Evolutionary conservation across 2,113 vertebrate species (phyloP).

Genomic region (Microtus oregoni): DNA sequence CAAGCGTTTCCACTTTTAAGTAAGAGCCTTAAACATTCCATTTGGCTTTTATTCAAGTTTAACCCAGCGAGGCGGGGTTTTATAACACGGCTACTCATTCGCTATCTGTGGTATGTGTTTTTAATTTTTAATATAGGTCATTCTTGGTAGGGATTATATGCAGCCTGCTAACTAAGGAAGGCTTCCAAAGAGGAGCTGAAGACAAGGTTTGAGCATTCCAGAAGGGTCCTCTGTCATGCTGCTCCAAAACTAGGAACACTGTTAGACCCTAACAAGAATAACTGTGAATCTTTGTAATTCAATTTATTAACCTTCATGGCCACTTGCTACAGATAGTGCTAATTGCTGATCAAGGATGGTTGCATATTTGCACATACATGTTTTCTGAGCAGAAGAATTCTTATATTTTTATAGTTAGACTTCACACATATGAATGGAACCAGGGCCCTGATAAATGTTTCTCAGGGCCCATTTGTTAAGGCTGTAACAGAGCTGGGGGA

Average conservation of each 20-base stretch:
- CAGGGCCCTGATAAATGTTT: background rate
- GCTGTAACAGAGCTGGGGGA: background rate
- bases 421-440: background rate
- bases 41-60: constrained; percentile 6
- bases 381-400: constrained; percentile 47
- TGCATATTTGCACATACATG: background rate
- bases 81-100: constrained; percentile 5
- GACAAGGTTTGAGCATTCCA: background rate
- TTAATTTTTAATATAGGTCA: background rate
- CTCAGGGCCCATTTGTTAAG: background rate
- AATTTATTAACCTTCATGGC: background rate
- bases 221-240: background rate
- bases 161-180: background rate
- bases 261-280: background rate
- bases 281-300: background rate
- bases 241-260: background rate
- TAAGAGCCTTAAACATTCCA: background rate
- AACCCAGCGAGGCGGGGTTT: constrained; percentile 23
- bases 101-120: background rate
- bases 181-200: constrained; percentile 4
- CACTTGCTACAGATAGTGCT: background rate
- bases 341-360: background rate
- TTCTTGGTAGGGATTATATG: background rate
- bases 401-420: background rate
- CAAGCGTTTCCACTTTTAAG: constrained; percentile 11